These are phyloP conservation scores for Pristiophorus japonicus DNA, from an alignment of 2,113 vertebrate genomes.

Conservation along the genomic window DNA sequence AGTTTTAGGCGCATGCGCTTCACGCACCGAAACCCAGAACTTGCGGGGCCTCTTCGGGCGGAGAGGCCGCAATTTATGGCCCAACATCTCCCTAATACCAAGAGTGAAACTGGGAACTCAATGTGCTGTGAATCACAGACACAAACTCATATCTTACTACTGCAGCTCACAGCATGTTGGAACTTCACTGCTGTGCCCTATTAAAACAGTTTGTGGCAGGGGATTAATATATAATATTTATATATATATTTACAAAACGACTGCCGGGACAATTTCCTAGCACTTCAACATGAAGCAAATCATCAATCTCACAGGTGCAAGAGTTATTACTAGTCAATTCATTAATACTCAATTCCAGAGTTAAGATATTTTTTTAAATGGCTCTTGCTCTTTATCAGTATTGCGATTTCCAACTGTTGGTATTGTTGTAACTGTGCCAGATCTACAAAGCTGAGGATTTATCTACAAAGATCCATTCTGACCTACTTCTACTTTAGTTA, in stretches of 20 bases:
- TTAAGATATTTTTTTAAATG: background rate
- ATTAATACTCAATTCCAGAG: background rate
- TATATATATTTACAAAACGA: background rate
- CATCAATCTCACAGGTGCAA: background rate
- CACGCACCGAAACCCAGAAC: no score
- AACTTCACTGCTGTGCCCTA: background rate
- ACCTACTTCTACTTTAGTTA: background rate
- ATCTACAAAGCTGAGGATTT: background rate
- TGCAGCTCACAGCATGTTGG: background rate
- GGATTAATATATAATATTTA: no score
- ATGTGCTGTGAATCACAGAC: background rate
- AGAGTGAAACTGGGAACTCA: background rate
- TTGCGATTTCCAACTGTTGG: background rate
- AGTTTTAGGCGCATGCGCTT: no score
- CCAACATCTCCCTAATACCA: background rate
- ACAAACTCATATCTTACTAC: background rate
- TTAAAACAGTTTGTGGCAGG: background rate
- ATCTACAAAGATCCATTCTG: background rate
- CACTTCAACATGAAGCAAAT: slow-evolving; percentile 1
- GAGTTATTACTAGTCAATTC: background rate
- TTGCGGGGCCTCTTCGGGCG: no score
- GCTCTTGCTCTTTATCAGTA: background rate
- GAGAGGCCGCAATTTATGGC: no score
- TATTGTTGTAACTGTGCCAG: background rate
- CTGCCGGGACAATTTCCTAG: background rate